phyloP scores from a whole-genome alignment of 2,797 vertebrate species.

The Phylloscopus collybita region DNA sequence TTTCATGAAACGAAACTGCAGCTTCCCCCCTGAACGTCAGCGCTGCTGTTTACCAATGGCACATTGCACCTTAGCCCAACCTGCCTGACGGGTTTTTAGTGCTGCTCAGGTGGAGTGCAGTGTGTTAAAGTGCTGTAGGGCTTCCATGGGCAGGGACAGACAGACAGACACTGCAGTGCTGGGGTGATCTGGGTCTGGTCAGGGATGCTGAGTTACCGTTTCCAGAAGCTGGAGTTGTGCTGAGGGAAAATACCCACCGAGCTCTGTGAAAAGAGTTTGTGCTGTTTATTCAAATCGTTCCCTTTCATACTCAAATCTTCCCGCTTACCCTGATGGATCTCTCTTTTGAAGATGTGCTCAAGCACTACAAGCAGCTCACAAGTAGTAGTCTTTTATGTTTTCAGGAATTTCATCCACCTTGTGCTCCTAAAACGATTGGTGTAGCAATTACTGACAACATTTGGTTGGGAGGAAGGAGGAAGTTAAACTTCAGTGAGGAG shows the following conservation, averaged over 20 bases:
- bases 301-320: background rate
- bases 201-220: background rate
- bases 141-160: background rate
- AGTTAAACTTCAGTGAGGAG: background rate
- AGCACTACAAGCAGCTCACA: background rate
- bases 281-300: background rate
- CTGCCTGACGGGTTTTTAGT: background rate
- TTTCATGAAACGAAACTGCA: background rate
- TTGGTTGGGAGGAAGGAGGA: background rate
- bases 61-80: background rate
- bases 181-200: background rate
- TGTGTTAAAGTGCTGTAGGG: background rate
- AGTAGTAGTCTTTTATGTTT: background rate
- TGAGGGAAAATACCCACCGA: rapidly evolving
- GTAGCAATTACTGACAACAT: background rate
- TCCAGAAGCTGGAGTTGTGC: background rate
- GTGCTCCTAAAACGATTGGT: background rate
- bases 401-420: background rate
- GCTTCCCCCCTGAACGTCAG: rapidly evolving
- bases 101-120: background rate
- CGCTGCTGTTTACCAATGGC: background rate
- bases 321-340: background rate
- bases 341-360: background rate
- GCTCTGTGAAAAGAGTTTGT: background rate
- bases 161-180: background rate